These are phyloP conservation scores for Triplophysa bombifrons DNA, from an alignment of 2,797 vertebrate species.

Conservation along the genomic window DNA sequence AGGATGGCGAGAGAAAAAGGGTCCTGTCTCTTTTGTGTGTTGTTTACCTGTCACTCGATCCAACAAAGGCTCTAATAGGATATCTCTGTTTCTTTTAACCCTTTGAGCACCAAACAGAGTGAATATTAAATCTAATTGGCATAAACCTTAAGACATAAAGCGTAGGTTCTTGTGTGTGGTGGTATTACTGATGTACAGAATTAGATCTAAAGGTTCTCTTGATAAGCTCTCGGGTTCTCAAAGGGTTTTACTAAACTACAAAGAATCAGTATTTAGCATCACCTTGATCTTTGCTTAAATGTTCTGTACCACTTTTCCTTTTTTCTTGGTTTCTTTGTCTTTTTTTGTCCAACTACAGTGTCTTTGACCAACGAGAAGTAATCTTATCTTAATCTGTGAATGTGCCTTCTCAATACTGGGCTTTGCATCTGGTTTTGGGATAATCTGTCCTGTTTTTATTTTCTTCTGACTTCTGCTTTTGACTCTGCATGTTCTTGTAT, in stretches of 20 bases:
- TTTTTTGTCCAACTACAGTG: slow-evolving; percentile 75
- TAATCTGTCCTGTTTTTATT: slow-evolving; percentile 61
- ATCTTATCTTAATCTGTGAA: slow-evolving; percentile 86
- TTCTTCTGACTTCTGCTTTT: slow-evolving; percentile 73
- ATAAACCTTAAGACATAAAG: neutral
- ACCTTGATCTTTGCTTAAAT: slow-evolving; percentile 77
- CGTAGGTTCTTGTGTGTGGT: neutral
- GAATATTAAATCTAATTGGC: neutral
- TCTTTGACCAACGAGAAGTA: slow-evolving; percentile 81
- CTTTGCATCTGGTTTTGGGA: slow-evolving; percentile 81
- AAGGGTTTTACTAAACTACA: slow-evolving; percentile 80
- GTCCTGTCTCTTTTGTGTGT: slow-evolving; percentile 89
- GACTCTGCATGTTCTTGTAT: slow-evolving; percentile 93
- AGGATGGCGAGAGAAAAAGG: slow-evolving; percentile 74
- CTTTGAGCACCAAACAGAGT: slow-evolving; percentile 81
- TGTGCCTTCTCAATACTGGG: slow-evolving; percentile 90
- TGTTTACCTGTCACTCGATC: slow-evolving; percentile 70
- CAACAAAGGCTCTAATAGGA: slow-evolving; percentile 69
- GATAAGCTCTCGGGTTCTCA: slow-evolving; percentile 70
- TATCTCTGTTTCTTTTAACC: slow-evolving; percentile 81
- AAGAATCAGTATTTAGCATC: slow-evolving; percentile 74
- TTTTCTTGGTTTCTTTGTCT: slow-evolving; percentile 74
- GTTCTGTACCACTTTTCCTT: slow-evolving; percentile 78
- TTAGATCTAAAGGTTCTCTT: neutral
- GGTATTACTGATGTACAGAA: neutral